phyloP scores from a whole-genome alignment of 2,113 vertebrate species.

The Protobothrops flavoviridis region DNA sequence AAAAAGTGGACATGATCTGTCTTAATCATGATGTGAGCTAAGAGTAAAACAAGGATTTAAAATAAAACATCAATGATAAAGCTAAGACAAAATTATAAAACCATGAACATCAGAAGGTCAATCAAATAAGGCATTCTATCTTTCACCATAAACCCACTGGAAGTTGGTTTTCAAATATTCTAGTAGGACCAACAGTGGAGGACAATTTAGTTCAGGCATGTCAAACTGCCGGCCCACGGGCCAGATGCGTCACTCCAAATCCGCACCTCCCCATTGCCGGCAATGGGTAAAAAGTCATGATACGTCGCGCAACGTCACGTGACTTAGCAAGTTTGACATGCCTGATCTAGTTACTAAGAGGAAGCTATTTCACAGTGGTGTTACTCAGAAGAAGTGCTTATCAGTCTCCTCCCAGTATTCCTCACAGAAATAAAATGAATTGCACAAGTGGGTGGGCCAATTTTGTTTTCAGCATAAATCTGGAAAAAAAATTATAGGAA shows the following conservation, averaged over 20 bases:
- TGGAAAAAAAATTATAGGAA: background rate
- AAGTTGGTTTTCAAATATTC: background rate
- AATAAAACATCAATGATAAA: background rate
- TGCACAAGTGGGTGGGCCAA: background rate
- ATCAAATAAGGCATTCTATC: background rate
- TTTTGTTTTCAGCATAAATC: background rate
- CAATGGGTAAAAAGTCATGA: no score
- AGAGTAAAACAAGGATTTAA: background rate
- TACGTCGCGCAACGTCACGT: no score
- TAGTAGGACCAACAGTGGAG: background rate
- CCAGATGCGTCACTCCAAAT: no score
- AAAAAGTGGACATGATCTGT: background rate
- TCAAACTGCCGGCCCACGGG: no score
- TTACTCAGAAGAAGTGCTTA: background rate
- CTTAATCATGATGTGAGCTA: background rate
- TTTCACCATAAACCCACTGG: background rate
- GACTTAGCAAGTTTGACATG: no score
- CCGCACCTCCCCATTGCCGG: no score
- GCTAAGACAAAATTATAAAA: background rate
- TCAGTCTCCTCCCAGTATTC: background rate
- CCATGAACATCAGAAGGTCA: background rate
- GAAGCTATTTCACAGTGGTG: background rate
- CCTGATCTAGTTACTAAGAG: background rate
- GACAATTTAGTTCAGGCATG: background rate
- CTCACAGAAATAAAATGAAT: background rate